phyloP scores from a whole-genome alignment of 1,140 invertebrate genomes.

The Pantala flavescens region DNA sequence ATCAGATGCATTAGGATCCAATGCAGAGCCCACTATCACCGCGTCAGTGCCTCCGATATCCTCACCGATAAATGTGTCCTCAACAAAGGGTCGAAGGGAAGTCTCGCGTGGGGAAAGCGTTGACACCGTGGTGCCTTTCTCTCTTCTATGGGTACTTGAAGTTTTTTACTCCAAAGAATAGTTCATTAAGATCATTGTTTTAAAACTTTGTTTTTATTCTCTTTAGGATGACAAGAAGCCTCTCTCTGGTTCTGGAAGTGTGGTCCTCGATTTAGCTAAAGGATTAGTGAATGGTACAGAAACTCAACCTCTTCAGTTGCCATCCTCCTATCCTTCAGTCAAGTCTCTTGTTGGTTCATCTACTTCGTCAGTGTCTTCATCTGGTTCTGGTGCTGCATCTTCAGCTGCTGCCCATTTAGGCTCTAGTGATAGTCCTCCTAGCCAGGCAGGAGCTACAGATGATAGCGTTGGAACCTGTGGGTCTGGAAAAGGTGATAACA shows the following conservation, averaged over 20 bases:
- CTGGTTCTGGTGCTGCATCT: background rate
- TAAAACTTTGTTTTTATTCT: background rate
- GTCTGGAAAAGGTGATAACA: no score
- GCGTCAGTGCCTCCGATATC: background rate
- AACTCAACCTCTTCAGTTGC: slow-evolving; percentile 30
- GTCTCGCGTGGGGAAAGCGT: background rate
- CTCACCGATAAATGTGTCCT: background rate
- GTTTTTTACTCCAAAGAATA: background rate
- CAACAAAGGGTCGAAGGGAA: background rate
- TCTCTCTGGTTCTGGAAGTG: background rate
- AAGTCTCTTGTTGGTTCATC: slow-evolving; percentile 29
- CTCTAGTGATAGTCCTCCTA: background rate
- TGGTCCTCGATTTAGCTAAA: background rate
- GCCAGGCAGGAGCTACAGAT: background rate
- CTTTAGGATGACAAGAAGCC: background rate
- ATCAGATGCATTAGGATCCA: no score
- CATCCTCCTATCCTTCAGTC: slow-evolving; percentile 34
- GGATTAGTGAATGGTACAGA: slow-evolving; percentile 32
- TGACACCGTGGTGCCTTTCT: background rate
- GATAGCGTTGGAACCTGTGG: background rate
- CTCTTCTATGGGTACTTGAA: background rate
- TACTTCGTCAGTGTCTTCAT: background rate
- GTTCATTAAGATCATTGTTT: background rate
- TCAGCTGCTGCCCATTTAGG: background rate
- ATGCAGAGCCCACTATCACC: background rate